phyloP scores from a whole-genome alignment of 1,140 invertebrate genomes.

The Bombus haemorrhoidalis region DNA sequence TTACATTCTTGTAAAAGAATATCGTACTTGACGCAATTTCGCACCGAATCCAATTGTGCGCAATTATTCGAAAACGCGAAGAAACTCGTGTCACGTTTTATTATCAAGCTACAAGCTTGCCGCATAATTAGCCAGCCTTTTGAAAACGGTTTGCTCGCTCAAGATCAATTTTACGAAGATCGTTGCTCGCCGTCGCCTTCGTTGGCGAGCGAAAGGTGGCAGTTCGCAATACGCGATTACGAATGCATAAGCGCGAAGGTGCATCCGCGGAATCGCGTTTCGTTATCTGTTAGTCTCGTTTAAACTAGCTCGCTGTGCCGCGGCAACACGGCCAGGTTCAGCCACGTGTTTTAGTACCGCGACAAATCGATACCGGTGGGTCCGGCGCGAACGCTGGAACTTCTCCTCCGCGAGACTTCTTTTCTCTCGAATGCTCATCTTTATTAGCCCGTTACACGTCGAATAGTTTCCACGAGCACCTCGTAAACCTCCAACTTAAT shows the following conservation, averaged over 20 bases:
- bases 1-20: background rate
- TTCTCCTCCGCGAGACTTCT: background rate
- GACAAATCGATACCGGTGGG: background rate
- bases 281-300: background rate
- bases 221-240: background rate
- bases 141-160: background rate
- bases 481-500: slow-evolving; percentile 49
- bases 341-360: background rate
- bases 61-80: background rate
- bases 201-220: background rate
- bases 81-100: background rate
- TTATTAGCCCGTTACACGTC: slow-evolving; percentile 29
- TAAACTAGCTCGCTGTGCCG: background rate
- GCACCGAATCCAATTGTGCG: background rate
- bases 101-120: background rate
- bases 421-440: background rate
- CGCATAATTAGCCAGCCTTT: background rate
- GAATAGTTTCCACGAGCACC: slow-evolving; percentile 10
- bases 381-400: background rate
- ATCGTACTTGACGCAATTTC: background rate
- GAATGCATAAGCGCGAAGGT: too few species aligned
- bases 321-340: background rate
- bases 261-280: background rate
- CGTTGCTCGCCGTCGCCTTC: background rate
- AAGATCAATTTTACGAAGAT: background rate